phyloP scores from a whole-genome alignment of 2,113 vertebrate species.

The Actenoides hombroni region DNA sequence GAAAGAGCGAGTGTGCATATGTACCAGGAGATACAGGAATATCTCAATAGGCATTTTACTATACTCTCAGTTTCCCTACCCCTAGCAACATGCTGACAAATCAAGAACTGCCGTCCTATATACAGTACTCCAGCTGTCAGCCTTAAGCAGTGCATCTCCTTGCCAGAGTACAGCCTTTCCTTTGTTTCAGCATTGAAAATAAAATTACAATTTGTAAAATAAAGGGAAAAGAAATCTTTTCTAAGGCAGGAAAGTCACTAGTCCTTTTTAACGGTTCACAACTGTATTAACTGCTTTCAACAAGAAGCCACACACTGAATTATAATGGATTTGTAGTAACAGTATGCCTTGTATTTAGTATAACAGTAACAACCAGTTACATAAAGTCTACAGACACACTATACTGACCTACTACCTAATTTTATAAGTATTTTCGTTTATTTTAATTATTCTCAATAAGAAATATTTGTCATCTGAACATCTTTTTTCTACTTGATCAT shows the following conservation, averaged over 20 bases:
- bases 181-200: slow-evolving; percentile 37
- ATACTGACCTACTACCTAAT: background rate
- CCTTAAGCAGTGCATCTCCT: background rate
- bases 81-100: slow-evolving; percentile 48
- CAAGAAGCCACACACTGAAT: background rate
- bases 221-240: background rate
- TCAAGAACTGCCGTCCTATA: slow-evolving; percentile 31
- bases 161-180: background rate
- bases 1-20: background rate
- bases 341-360: background rate
- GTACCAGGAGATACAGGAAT: slow-evolving; percentile 22
- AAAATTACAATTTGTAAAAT: background rate
- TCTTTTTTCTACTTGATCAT: background rate
- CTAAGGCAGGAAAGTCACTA: background rate
- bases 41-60: slow-evolving; percentile 1
- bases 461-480: background rate
- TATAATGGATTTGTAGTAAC: background rate
- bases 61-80: background rate
- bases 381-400: background rate
- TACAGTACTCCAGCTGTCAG: slow-evolving; percentile 46
- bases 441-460: background rate
- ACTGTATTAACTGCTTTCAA: background rate
- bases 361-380: background rate
- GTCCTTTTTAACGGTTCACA: slow-evolving; percentile 18
- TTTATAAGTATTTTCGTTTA: background rate